Evolutionary conservation across 1,140 invertebrate genomes (phyloP).

Genomic region (Papilio polyxenes): DNA sequence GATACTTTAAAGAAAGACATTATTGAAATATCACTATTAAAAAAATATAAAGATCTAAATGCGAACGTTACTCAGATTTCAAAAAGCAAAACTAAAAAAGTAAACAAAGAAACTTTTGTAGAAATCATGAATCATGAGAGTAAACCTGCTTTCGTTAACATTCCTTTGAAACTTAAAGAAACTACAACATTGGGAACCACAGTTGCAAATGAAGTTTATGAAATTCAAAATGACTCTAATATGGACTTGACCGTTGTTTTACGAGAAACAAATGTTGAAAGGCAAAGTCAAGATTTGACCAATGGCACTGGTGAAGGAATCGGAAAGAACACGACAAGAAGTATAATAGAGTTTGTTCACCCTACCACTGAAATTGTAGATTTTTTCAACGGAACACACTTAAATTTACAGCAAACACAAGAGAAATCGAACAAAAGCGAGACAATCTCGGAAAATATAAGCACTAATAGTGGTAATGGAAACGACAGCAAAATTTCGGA

Average conservation of each 20-base stretch:
- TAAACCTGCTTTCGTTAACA: not conserved
- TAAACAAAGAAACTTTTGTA: slow-evolving; percentile 40
- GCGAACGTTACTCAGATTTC: slow-evolving; percentile 35
- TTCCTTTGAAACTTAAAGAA: slow-evolving; percentile 28
- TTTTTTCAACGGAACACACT: not conserved
- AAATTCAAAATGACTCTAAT: slow-evolving; percentile 56
- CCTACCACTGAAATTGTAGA: not conserved
- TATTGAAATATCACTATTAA: slow-evolving; percentile 57
- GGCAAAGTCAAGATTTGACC: not conserved
- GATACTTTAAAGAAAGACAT: slow-evolving; percentile 52
- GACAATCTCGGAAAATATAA: not conserved
- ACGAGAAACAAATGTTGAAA: slow-evolving; percentile 48
- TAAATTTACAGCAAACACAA: not conserved
- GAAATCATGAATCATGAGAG: slow-evolving; percentile 18
- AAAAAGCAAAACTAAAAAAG: slow-evolving; percentile 44
- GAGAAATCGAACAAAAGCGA: not conserved
- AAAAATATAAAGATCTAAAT: slow-evolving; percentile 67
- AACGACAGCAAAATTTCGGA: slow-evolving; percentile 35
- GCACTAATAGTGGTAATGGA: not conserved
- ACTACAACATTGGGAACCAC: slow-evolving; percentile 34
- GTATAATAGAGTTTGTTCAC: not conserved
- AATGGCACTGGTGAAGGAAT: not conserved
- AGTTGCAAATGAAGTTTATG: slow-evolving; percentile 35
- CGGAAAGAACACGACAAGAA: not conserved
- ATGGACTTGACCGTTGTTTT: slow-evolving; percentile 69